Percentiles rank a stretch among this genome's conserved stretches.
These are phyloP conservation scores for Rhinogobio ventralis DNA, from an alignment of 2,797 vertebrate species.

Conservation along the genomic window DNA sequence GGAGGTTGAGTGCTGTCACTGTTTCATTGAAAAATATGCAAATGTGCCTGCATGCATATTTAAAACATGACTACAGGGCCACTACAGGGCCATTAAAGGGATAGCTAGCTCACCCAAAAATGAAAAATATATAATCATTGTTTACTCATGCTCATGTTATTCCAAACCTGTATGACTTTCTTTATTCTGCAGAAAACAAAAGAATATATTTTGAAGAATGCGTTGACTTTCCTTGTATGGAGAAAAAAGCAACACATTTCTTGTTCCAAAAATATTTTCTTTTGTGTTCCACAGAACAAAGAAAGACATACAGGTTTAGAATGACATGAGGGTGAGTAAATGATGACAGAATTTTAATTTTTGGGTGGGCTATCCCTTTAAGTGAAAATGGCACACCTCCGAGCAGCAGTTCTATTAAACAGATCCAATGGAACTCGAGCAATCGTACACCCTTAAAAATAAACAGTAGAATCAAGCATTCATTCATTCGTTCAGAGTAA, in stretches of 20 bases:
- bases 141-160: not conserved
- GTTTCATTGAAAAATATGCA: constrained; percentile 61
- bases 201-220: not conserved
- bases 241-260: not conserved
- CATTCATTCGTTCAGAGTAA: not conserved
- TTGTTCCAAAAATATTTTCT: not conserved
- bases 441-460: constrained; percentile 30
- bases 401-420: constrained; percentile 34
- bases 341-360: not conserved
- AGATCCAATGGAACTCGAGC: constrained; percentile 61
- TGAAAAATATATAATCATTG: not conserved
- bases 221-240: not conserved
- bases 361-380: not conserved
- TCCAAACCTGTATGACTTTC: not conserved
- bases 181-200: not conserved
- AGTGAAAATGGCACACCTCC: constrained; percentile 13
- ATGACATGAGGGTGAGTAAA: not conserved
- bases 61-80: constrained; percentile 32
- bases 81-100: constrained; percentile 18
- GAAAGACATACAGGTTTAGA: not conserved
- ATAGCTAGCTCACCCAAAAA: not conserved
- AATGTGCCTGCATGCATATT: constrained; percentile 52
- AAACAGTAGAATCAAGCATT: constrained; percentile 26
- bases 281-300: not conserved
- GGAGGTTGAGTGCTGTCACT: constrained; percentile 54